phyloP scores from a whole-genome alignment of 2,888 invertebrate genomes.

The Eulithis testata region DNA sequence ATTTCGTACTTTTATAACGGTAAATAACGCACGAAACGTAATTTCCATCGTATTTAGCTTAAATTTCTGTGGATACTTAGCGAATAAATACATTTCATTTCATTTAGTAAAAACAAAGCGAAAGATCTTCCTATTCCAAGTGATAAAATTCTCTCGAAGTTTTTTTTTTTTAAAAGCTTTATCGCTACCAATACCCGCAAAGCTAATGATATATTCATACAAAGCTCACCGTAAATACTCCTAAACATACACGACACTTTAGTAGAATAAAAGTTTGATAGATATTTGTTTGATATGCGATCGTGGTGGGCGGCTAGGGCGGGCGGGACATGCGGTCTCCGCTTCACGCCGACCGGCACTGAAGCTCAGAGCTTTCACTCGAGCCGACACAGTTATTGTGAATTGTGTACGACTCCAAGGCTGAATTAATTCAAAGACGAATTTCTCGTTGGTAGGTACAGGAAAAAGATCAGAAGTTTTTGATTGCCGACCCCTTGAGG shows the following conservation, averaged over 20 bases:
- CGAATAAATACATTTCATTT: no score
- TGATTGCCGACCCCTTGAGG: no score
- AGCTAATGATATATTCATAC: not conserved
- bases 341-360: slow-evolving; percentile 50
- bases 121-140: no score
- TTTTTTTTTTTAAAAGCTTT: not conserved
- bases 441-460: not conserved
- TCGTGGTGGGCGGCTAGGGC: slow-evolving; percentile 36
- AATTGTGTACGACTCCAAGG: not conserved
- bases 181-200: slow-evolving; percentile 6
- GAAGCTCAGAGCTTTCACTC: slow-evolving; percentile 41
- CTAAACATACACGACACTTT: slow-evolving; percentile 10
- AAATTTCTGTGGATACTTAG: no score
- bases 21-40: no score
- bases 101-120: no score
- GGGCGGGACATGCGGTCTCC: slow-evolving; percentile 50
- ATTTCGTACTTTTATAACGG: no score
- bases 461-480: no score
- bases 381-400: slow-evolving; percentile 8
- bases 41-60: no score
- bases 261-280: slow-evolving; percentile 23
- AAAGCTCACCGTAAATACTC: slow-evolving; percentile 12
- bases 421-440: slow-evolving; percentile 1
- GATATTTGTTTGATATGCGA: slow-evolving; percentile 32
- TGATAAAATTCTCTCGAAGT: no score